Conservation (phyloP, 2,888 invertebrate genomes). For the Chelonus formosanus region DNA sequence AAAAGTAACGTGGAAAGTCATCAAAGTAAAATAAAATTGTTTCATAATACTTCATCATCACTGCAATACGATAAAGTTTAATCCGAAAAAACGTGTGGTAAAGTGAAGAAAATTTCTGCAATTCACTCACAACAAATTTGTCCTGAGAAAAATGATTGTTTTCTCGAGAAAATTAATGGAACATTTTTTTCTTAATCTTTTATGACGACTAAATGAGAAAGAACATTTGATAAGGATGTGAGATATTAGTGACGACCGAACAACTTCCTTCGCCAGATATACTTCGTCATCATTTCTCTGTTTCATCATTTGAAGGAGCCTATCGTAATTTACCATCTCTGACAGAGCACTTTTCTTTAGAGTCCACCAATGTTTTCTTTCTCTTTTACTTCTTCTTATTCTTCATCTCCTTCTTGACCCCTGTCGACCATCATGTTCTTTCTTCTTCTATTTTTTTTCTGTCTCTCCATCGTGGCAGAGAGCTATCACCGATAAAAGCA, state of each 20-base stretch:
- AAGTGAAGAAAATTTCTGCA: not conserved
- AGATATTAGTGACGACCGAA: slow-evolving; percentile 26
- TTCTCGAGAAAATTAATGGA: not conserved
- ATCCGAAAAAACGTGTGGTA: no score
- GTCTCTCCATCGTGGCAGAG: slow-evolving; percentile 31
- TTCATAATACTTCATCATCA: not conserved
- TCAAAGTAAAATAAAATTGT: no score
- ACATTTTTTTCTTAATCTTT: not conserved
- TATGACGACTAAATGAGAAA: slow-evolving; percentile 9
- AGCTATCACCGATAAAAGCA: slow-evolving; percentile 48
- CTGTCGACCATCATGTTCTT: slow-evolving; percentile 4
- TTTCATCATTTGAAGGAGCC: slow-evolving; percentile 40
- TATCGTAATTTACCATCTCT: slow-evolving; percentile 47
- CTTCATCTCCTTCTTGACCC: slow-evolving; percentile 23
- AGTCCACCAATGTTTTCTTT: not conserved
- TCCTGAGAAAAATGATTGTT: no score
- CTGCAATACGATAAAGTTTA: no score
- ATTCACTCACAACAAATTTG: not conserved
- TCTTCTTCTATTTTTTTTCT: slow-evolving; percentile 8
- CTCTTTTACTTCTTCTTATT: not conserved
- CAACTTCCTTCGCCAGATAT: slow-evolving; percentile 4
- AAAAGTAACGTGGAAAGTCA: no score
- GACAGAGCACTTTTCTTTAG: slow-evolving; percentile 42
- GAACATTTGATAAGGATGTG: slow-evolving; percentile 1
- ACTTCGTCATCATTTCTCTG: slow-evolving; percentile 37